Evolutionary conservation across 2,113 vertebrate species (phyloP).

Genomic region (Chionis minor): DNA sequence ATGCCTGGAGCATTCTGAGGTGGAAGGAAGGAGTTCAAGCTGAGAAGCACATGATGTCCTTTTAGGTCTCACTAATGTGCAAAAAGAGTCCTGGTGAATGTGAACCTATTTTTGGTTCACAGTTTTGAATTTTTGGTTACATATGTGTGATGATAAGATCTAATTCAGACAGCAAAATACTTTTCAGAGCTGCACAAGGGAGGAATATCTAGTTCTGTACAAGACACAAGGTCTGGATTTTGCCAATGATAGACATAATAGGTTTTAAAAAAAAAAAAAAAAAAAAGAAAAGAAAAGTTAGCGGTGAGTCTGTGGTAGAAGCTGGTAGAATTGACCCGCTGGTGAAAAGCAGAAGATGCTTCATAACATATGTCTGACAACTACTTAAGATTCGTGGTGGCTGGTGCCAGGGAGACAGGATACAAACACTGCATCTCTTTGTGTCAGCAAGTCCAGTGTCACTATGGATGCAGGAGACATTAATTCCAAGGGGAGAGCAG

Average conservation of each 20-base stretch:
- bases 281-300: neutral
- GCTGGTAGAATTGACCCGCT: neutral
- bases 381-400: constrained; percentile 5
- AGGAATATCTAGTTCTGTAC: neutral
- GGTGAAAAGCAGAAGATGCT: constrained; percentile 30
- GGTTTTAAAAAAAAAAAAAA: neutral
- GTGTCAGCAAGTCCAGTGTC: constrained; percentile 22
- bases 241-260: neutral
- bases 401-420: constrained; percentile 40
- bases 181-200: neutral
- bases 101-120: neutral
- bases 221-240: neutral
- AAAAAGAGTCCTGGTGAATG: neutral
- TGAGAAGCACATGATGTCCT: neutral
- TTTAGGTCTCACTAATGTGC: neutral
- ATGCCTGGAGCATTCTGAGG: neutral
- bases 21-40: neutral
- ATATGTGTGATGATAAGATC: neutral
- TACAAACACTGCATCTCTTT: constrained; percentile 55
- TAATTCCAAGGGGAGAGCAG: constrained; percentile 19
- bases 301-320: neutral
- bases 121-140: neutral
- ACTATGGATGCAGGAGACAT: constrained; percentile 37
- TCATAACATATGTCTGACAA: constrained; percentile 2
- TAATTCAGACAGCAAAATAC: neutral